Evolutionary conservation across 2,113 vertebrate genomes (phyloP), one percentile per base, ranked within the genome.

Genomic region (Mastomys natalensis): DNA sequence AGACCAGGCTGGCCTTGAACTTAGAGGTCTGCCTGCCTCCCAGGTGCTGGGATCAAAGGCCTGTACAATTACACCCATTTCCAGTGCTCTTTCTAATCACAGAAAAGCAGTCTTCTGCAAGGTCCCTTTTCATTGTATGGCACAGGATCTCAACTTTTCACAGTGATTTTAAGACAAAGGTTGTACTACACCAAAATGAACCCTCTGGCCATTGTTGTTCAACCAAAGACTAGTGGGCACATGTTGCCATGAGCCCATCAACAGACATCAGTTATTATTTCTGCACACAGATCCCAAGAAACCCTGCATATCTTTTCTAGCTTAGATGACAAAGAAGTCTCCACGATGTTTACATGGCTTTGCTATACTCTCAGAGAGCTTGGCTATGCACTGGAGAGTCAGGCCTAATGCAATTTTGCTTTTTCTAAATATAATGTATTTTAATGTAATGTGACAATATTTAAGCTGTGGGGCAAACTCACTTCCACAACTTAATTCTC

Each of bases 401-500:
- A 95, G 98, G 34, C 78, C 64, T 91, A 96, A 95, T 91, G 78
- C 80, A 66, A 76, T 97, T 97, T 94, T 96, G 82, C 73, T 97
- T 97, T 95, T 95, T n/a, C 66, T 51, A 40, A 31, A 34, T 70
- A 76, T 94, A 97, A 94, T 90, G 68, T 93, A 85, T 87, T 97
- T 95, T 96, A 96, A 96, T 87, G 64, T 93, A 97, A 94, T 2
- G 0, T 72, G 94, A 93, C 94, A 90, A 88, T 88, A 96, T 82
- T 93, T 77, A 94, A 96, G 95, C 90, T 86, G 37, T 45, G 16
- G 76, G 91, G 85, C 87, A 91, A 92, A 53, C 74, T 95, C 85
- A 82, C 94, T 96, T 96, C 95, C 84, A 98, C 97, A 98, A 96
- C 85, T 98, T 97, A 96, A 95, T 97, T 97, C 91, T 92, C 96